phyloP scores from a whole-genome alignment of 2,113 vertebrate genomes.

The Myanophis thanlyinensis region DNA sequence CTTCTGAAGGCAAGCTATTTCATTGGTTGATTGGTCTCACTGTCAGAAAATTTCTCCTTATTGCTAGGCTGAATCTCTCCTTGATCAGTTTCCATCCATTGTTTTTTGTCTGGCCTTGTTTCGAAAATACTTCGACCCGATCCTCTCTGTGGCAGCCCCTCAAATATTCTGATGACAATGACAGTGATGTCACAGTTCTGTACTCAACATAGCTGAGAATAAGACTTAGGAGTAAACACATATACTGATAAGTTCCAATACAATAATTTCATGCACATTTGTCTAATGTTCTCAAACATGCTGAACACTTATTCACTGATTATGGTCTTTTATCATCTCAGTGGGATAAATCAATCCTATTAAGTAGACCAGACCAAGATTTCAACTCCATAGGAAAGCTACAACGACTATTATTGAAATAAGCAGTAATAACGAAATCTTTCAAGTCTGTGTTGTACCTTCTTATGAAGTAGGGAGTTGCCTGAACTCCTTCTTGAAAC shows the following conservation, averaged over 20 bases:
- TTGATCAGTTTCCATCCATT: too few relatives aligned
- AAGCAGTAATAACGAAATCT: neutral
- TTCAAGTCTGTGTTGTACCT: neutral
- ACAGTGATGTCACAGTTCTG: neutral
- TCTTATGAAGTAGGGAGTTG: neutral
- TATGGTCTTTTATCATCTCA: neutral
- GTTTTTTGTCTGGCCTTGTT: too few relatives aligned
- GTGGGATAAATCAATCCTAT: neutral
- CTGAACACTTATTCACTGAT: neutral
- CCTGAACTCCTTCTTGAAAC: neutral
- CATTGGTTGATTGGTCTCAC: too few relatives aligned
- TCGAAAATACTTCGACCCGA: too few relatives aligned
- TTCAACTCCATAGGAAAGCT: neutral
- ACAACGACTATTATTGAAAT: neutral
- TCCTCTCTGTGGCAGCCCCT: too few relatives aligned
- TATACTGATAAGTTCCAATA: neutral
- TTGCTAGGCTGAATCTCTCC: too few relatives aligned
- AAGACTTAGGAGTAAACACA: neutral
- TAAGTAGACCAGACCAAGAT: neutral
- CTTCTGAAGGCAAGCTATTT: too few relatives aligned
- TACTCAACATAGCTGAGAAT: neutral
- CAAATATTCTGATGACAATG: too few relatives aligned
- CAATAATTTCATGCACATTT: neutral
- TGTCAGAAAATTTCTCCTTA: too few relatives aligned
- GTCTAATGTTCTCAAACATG: neutral